phyloP scores from a whole-genome alignment of 2,113 vertebrate genomes.

The Strix aluco region DNA sequence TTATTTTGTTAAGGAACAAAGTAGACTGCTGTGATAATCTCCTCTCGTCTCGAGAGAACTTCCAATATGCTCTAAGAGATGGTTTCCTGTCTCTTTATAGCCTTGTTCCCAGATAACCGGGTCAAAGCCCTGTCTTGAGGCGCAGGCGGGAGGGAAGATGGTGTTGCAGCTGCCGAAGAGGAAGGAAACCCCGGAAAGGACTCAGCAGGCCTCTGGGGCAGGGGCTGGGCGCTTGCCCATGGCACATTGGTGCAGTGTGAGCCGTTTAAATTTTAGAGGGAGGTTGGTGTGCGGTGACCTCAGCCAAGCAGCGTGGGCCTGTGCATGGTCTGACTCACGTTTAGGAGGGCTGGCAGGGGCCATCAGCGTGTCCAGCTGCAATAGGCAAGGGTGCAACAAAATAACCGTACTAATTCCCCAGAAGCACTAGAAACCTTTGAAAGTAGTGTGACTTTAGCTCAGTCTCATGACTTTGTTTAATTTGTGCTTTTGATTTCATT shows the following conservation, averaged over 20 bases:
- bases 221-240: neutral
- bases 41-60: neutral
- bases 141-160: neutral
- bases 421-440: neutral
- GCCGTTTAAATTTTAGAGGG: neutral
- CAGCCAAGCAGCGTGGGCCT: neutral
- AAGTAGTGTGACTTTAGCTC: neutral
- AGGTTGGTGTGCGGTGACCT: neutral
- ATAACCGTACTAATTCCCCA: rapidly evolving
- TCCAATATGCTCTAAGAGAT: neutral
- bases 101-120: neutral
- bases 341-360: neutral
- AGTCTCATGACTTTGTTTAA: neutral
- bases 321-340: rapidly evolving
- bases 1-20: neutral
- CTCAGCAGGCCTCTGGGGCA: neutral
- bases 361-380: rapidly evolving
- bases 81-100: neutral
- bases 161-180: neutral
- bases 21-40: neutral
- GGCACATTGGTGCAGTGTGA: neutral
- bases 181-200: conserved; percentile 39
- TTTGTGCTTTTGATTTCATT: neutral
- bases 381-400: rapidly evolving
- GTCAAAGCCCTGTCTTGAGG: neutral